A percentile compares a stretch with the other conserved stretches of the same genome.
Conservation (phyloP, 2,797 vertebrate genomes). For the Chelon auratus region DNA sequence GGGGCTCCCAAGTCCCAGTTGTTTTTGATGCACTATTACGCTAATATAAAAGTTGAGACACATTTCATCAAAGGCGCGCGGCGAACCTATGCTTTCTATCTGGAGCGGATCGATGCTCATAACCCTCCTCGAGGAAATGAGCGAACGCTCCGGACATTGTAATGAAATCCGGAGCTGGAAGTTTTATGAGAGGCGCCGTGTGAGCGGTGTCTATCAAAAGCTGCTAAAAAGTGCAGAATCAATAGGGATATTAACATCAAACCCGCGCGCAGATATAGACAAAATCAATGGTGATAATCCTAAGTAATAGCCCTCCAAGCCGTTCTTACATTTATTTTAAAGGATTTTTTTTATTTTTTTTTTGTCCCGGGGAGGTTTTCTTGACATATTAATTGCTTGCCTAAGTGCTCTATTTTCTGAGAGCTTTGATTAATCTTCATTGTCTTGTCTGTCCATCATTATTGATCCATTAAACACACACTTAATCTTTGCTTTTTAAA, state of each 20-base stretch:
- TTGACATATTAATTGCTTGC: conserved; percentile 74
- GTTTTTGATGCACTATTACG: conserved; percentile 70
- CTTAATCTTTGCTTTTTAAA: conserved; percentile 72
- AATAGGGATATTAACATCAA: conserved; percentile 70
- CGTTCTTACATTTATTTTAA: conserved; percentile 63
- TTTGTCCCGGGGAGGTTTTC: conserved; percentile 43
- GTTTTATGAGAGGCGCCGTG: conserved; percentile 48
- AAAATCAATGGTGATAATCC: conserved; percentile 74
- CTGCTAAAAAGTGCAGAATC: conserved; percentile 64
- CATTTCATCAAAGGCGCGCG: conserved; percentile 51
- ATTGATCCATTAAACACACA: conserved; percentile 77
- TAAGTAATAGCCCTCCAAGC: conserved; percentile 62
- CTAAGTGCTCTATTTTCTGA: conserved; percentile 70
- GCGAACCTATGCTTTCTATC: conserved; percentile 34
- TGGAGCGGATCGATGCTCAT: conserved; percentile 57
- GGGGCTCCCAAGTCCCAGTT: conserved; percentile 56
- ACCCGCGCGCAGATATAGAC: conserved; percentile 45
- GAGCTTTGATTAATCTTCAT: conserved; percentile 74
- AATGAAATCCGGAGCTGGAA: conserved; percentile 53
- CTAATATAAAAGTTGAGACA: conserved; percentile 56
- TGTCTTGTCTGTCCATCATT: conserved; percentile 75
- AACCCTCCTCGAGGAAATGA: conserved; percentile 66
- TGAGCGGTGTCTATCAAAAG: conserved; percentile 69
- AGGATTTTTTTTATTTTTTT: conserved; percentile 16
- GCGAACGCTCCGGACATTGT: conserved; percentile 35